Evolutionary conservation across 2,113 vertebrate genomes (phyloP).

Genomic region (Sprattus sprattus): DNA sequence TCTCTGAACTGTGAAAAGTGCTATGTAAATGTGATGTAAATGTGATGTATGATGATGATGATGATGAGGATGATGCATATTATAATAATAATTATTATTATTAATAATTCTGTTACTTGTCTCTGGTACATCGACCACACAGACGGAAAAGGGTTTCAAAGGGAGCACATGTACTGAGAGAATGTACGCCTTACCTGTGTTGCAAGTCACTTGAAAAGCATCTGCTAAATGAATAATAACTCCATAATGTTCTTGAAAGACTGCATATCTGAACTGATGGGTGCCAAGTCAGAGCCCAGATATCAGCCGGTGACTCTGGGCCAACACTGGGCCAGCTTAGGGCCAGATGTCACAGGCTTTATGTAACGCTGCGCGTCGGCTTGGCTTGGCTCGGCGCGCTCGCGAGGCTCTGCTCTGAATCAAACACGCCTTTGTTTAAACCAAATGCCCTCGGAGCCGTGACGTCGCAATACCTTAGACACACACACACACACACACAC

Average conservation of each 20-base stretch:
- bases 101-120: no score
- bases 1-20: no score
- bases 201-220: background rate
- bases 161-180: conserved; percentile 7
- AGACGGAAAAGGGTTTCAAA: no score
- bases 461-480: conserved; percentile 55
- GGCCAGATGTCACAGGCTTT: conserved; percentile 40
- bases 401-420: conserved; percentile 57
- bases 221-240: background rate
- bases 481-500: no score
- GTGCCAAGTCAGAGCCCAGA: background rate
- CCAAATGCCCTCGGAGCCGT: conserved; percentile 56
- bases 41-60: no score
- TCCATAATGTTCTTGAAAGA: background rate
- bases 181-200: background rate
- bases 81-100: no score
- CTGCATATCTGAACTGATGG: background rate
- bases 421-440: conserved; percentile 66
- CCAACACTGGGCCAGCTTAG: background rate
- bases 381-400: conserved; percentile 26
- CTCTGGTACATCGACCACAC: no score
- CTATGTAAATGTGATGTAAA: no score
- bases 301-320: background rate
- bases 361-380: conserved; percentile 50
- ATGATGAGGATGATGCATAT: no score